These are phyloP conservation scores for Noturus placidus DNA, from an alignment of 2,113 vertebrate genomes.

Conservation along the genomic window DNA sequence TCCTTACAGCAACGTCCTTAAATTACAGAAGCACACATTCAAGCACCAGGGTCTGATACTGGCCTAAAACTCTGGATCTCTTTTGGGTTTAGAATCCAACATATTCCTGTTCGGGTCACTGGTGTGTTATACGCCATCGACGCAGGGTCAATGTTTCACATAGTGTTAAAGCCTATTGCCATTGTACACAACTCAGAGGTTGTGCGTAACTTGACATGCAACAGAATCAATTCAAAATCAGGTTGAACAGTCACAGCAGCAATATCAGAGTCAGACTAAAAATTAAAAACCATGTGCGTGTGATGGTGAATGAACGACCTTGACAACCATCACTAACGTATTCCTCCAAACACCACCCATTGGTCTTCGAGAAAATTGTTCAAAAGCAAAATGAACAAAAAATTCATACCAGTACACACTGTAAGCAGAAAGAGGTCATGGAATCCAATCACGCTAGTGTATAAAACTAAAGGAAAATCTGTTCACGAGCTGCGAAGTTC, in stretches of 20 bases:
- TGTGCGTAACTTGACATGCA: neutral
- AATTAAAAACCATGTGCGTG: neutral
- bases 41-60: neutral
- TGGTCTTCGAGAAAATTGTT: neutral
- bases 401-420: neutral
- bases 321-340: conserved; percentile 27
- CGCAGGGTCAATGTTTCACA: neutral
- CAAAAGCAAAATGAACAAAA: neutral
- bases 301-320: conserved; percentile 53
- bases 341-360: neutral
- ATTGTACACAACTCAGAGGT: neutral
- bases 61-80: too few species aligned
- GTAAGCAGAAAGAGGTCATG: neutral
- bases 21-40: neutral
- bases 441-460: neutral
- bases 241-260: neutral
- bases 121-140: neutral
- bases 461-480: neutral
- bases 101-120: neutral
- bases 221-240: neutral
- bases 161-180: neutral
- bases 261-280: neutral
- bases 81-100: too few species aligned
- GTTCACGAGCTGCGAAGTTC: neutral
- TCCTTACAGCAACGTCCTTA: neutral